A percentile compares a stretch with the other conserved stretches of the same genome.
phyloP scores from a whole-genome alignment of 2,797 vertebrate species.

The Buphagus erythrorhynchus region DNA sequence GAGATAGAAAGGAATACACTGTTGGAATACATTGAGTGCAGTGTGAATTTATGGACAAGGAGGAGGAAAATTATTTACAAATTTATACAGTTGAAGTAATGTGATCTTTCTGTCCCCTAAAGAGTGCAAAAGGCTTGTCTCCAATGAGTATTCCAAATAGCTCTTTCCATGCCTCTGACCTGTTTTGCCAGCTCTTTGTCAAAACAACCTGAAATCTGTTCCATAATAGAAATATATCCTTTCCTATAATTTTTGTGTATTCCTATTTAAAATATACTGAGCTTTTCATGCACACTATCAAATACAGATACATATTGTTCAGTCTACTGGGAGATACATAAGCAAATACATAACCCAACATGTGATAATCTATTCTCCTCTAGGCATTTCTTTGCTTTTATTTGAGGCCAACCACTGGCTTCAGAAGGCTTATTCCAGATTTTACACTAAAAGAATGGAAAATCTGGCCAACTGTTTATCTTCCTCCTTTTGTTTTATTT shows the following conservation, averaged over 20 bases:
- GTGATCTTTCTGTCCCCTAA: background rate
- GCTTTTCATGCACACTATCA: background rate
- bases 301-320: background rate
- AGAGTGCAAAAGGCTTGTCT: background rate
- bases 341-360: background rate
- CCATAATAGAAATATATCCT: background rate
- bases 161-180: background rate
- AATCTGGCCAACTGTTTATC: background rate
- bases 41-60: background rate
- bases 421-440: background rate
- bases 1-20: background rate
- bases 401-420: background rate
- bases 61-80: background rate
- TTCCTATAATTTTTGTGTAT: background rate
- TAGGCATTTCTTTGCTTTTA: background rate
- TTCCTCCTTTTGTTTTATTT: background rate
- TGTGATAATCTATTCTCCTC: background rate
- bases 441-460: background rate
- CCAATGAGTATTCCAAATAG: background rate
- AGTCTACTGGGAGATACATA: background rate
- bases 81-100: background rate
- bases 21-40: slow-evolving; percentile 14
- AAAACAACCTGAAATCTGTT: background rate
- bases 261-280: background rate
- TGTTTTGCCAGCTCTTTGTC: background rate